phyloP scores from a whole-genome alignment of 1,140 invertebrate species.

The Euura saliciscinereae region DNA sequence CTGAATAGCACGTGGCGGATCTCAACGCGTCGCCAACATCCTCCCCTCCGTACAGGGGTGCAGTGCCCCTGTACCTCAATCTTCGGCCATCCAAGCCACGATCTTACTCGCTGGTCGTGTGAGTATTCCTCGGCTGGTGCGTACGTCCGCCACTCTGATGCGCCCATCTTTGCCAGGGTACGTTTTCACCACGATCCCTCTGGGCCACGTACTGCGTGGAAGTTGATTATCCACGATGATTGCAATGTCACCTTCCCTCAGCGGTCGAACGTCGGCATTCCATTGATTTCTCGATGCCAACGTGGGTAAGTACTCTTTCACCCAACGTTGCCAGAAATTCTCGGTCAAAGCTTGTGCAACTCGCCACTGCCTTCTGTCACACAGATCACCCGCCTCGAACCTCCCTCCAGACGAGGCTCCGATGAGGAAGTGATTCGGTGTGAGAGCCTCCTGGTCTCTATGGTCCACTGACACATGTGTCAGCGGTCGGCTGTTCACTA shows the following conservation, averaged over 20 bases:
- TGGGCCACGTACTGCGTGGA: conserved; percentile 15
- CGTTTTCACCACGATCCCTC: conserved; percentile 17
- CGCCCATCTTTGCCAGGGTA: no score
- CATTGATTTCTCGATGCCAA: conserved; percentile 23
- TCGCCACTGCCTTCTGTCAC: conserved; percentile 31
- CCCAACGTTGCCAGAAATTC: conserved; percentile 38
- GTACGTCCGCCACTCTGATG: no score
- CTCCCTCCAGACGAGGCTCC: conserved; percentile 18
- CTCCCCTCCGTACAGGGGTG: no score
- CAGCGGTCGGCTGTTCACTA: conserved; percentile 31
- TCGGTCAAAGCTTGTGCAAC: conserved; percentile 25
- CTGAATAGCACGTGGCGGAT: no score
- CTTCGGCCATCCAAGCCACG: no score
- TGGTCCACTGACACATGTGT: conserved; percentile 21
- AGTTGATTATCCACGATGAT: conserved; percentile 14
- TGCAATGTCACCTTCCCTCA: conserved; percentile 16
- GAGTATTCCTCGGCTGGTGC: no score
- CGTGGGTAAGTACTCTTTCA: conserved; percentile 30
- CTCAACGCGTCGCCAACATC: no score
- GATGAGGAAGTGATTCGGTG: conserved; percentile 23
- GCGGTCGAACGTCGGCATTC: conserved; percentile 6
- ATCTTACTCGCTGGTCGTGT: no score
- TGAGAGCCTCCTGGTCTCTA: conserved; percentile 15
- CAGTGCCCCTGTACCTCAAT: no score
- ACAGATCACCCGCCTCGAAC: conserved; percentile 8